Percentiles rank a stretch among this genome's conserved stretches.
Conservation (phyloP, 2,888 invertebrate genomes). For the Andrena hattorfiana region DNA sequence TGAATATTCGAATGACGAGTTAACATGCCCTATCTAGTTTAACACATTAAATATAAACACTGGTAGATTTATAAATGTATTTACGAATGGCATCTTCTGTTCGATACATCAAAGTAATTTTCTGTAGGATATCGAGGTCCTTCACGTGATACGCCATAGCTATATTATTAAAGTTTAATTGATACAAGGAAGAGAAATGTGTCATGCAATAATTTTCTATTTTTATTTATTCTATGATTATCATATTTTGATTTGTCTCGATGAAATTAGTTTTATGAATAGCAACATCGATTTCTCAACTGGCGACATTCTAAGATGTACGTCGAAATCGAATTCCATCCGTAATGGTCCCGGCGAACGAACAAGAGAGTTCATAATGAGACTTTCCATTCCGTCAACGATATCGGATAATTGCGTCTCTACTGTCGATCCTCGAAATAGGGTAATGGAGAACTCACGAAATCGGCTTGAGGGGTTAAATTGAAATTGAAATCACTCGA, state of each 20-base stretch:
- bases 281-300: neutral
- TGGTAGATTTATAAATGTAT: no score
- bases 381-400: constrained; percentile 66
- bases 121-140: no score
- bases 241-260: neutral
- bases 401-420: constrained; percentile 72
- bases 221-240: neutral
- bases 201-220: no score
- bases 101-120: no score
- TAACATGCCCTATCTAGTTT: no score
- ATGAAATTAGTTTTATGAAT: neutral
- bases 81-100: no score
- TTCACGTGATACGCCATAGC: no score
- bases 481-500: constrained; percentile 75
- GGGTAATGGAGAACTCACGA: constrained; percentile 73
- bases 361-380: constrained; percentile 64
- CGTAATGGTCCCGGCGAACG: constrained; percentile 29
- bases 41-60: no score
- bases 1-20: no score
- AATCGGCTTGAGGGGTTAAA: constrained; percentile 75
- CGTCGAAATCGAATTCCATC: constrained; percentile 12
- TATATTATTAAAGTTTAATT: no score
- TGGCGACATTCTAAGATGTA: constrained; percentile 25
- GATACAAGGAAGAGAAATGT: no score
- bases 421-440: constrained; percentile 69